Conservation (phyloP, 2,797 vertebrate genomes). For the Oryzias dopingdopingensis region DNA sequence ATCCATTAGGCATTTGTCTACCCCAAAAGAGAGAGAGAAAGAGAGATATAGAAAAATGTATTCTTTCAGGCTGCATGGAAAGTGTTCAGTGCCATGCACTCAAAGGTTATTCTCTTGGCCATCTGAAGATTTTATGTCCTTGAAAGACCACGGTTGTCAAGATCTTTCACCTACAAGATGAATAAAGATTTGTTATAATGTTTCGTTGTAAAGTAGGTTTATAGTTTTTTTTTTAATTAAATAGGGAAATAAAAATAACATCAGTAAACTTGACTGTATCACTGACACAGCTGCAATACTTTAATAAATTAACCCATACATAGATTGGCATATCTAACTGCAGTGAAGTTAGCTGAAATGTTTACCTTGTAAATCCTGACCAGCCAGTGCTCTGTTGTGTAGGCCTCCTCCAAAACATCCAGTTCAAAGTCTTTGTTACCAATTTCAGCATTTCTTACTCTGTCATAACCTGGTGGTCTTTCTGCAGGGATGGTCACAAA, state of each 20-base stretch:
- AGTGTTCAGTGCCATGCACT: conserved; percentile 30
- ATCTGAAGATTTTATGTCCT: conserved; percentile 83
- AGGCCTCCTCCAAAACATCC: conserved; percentile 96
- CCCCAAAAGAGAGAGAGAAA: conserved; percentile 36
- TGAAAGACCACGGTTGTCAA: conserved; percentile 96
- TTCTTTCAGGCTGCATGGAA: conserved; percentile 74
- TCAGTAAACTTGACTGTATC: too few relatives aligned
- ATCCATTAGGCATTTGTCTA: conserved; percentile 68
- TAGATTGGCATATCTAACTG: neutral
- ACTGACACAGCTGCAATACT: too few relatives aligned
- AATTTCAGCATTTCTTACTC: conserved; percentile 96
- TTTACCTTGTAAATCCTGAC: conserved; percentile 99
- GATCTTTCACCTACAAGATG: conserved; percentile 87
- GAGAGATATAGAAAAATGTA: conserved; percentile 77
- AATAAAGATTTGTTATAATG: neutral
- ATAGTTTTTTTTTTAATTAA: neutral
- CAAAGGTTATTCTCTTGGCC: neutral
- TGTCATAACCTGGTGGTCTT: conserved; percentile 94
- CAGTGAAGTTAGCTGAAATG: neutral
- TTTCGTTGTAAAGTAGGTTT: neutral
- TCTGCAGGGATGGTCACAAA: conserved; percentile 71
- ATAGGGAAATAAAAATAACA: too few relatives aligned
- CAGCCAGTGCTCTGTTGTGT: conserved; percentile 98
- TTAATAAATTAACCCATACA: too few relatives aligned
- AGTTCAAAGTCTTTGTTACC: conserved; percentile 99